Percentiles rank a stretch among this genome's conserved stretches.
phyloP scores from a whole-genome alignment of 2,888 invertebrate genomes.

The Chrysolina oricalcia region DNA sequence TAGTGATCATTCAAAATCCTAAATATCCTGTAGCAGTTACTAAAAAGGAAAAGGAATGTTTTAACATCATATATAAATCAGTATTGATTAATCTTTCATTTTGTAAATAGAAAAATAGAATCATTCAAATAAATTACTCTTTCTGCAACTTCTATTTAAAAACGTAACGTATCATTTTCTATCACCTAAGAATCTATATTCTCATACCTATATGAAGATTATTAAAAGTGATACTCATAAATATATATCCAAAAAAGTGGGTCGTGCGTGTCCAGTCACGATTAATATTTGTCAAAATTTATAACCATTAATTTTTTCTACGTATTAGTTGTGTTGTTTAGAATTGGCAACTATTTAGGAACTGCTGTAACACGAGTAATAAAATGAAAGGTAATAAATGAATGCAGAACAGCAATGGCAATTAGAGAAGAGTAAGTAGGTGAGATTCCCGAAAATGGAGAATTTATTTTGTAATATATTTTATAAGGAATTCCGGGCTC shows the following conservation, averaged over 20 bases:
- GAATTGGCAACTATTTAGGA: conserved; percentile 10
- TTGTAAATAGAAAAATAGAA: conserved; percentile 8
- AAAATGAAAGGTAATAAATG: conserved; percentile 17
- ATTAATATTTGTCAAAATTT: conserved; percentile 29
- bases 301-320: conserved; percentile 6
- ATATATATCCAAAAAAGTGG: conserved; percentile 29
- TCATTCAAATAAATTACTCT: neutral
- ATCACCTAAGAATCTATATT: conserved; percentile 17
- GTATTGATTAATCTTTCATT: neutral
- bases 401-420: conserved; percentile 19
- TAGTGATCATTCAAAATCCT: too few species aligned
- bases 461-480: conserved; percentile 5
- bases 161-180: conserved; percentile 12
- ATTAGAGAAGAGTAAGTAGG: conserved; percentile 29
- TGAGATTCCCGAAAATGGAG: conserved; percentile 12
- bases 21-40: neutral
- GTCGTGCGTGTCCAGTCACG: conserved; percentile 25
- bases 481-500: neutral
- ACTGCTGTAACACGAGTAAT: conserved; percentile 17
- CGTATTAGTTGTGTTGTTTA: neutral
- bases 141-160: neutral
- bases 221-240: conserved; percentile 27
- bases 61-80: neutral
- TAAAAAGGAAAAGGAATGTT: conserved; percentile 10
- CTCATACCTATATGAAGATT: neutral